Evolutionary conservation across 2,888 invertebrate species (phyloP).

Genomic region (Cremastinae sp.): DNA sequence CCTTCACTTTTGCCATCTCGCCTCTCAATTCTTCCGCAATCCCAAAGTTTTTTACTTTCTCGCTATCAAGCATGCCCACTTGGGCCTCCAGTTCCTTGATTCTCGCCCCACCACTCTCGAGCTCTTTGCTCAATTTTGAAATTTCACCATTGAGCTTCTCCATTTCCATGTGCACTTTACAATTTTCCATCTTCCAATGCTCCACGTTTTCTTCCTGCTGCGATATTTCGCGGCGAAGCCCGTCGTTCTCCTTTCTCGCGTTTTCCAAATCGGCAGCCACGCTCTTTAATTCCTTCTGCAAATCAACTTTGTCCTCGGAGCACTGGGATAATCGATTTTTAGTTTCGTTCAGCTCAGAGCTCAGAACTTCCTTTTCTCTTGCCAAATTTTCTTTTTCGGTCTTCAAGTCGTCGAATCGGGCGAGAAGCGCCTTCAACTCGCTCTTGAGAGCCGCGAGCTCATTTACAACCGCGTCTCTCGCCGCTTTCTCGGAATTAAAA

Average conservation of each 20-base stretch:
- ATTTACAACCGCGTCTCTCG: conserved; percentile 57
- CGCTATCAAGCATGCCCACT: conserved; percentile 41
- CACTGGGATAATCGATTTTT: conserved; percentile 51
- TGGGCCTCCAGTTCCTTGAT: conserved; percentile 48
- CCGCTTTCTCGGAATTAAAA: conserved; percentile 52
- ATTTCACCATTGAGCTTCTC: conserved; percentile 60
- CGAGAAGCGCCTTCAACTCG: conserved; percentile 65
- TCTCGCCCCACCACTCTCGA: conserved; percentile 57
- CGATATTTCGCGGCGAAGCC: conserved; percentile 45
- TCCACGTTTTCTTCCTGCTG: conserved; percentile 61
- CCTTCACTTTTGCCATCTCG: conserved; percentile 53
- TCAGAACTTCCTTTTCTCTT: conserved; percentile 52
- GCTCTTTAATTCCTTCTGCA: conserved; percentile 58
- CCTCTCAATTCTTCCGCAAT: conserved; percentile 28
- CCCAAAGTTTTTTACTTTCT: conserved; percentile 22
- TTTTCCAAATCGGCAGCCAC: conserved; percentile 39
- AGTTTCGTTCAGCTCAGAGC: conserved; percentile 43
- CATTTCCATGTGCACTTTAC: conserved; percentile 60
- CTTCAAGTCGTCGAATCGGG: conserved; percentile 59
- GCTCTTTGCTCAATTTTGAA: conserved; percentile 59
- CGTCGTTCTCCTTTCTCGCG: conserved; percentile 51
- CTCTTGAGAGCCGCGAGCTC: conserved; percentile 65
- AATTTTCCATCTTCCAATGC: conserved; percentile 62
- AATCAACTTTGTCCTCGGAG: conserved; percentile 51
- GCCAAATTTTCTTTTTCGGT: conserved; percentile 49